Base-by-base conservation (phyloP, 2,888 invertebrate species). In the Drosophila paracracens region DNA sequence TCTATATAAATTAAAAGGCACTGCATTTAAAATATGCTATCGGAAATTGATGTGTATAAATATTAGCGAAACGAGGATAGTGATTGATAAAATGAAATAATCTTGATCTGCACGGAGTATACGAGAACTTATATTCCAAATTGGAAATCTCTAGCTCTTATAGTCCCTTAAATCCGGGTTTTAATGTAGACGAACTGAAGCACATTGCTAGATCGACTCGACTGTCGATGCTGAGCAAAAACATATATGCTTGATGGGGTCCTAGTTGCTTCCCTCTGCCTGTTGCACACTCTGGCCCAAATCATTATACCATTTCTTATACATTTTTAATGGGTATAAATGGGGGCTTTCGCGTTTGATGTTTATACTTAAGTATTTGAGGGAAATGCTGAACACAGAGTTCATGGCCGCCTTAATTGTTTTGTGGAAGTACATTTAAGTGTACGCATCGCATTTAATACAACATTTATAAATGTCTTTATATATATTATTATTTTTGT, bases 381-480 rank as follows among this genome's bases (percentile, higher is more conserved):
- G 25, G 31, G 33, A 61, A 57, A 54, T 61, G 53, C 66, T 81
- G 88, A 79, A 76, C 81, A 31, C 73, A 36, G 79, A 69, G 85
- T 82, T 89, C 85, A 82, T 72, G 88, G 85, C 88, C 90, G 68
- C 21, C 43, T 38, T 38, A 33, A 54, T 76, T 31, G 43, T 36
- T 35, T 68, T 33, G 58, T 13, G 43, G 21, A 59, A 74, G 64
- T 56, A 64, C 53, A 64, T 57, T 79, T 27, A 79, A 70, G 60
- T 60, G 65, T 53, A 62, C 46, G 51, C 57, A 33, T 46, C 38
- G 51, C 58, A 70, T 48, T 46, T 61, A 64, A 66, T 50, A 54
- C 51, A 48, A 67, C 53, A 29, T 74, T 31, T 57, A 86, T 77
- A 80, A 56, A 83, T 74, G 68, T 50, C 33, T 66, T 69, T 69